Evolutionary conservation across 2,888 invertebrate species (phyloP).

Genomic region (Liodrosophila aerea): DNA sequence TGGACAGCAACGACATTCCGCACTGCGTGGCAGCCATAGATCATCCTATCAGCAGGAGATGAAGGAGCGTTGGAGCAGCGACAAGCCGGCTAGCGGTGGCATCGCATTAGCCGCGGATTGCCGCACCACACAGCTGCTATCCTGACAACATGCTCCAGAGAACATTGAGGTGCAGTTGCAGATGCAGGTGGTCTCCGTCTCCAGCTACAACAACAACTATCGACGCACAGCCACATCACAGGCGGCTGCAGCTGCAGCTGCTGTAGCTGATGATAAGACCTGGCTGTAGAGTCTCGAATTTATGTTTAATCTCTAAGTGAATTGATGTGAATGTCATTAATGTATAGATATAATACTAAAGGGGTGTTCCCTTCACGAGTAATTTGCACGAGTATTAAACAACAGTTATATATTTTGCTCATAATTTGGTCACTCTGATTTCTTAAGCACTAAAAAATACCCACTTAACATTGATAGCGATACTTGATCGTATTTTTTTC

Average conservation of each 20-base stretch:
- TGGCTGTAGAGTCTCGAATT: constrained; percentile 74
- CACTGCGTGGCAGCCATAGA: constrained; percentile 36
- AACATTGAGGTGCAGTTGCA: constrained; percentile 53
- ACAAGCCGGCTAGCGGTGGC: constrained; percentile 23
- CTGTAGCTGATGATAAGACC: constrained; percentile 69
- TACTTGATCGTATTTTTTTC: no score
- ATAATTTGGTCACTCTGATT: no score
- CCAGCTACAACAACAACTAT: constrained; percentile 59
- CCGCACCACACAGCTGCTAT: constrained; percentile 53
- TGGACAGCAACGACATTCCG: constrained; percentile 54
- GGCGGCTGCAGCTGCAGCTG: not conserved
- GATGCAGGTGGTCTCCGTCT: constrained; percentile 43
- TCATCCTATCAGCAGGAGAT: constrained; percentile 58
- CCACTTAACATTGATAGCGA: no score
- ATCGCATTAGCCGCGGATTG: constrained; percentile 20
- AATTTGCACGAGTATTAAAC: no score
- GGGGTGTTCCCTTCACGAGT: no score
- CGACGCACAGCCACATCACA: constrained; percentile 42
- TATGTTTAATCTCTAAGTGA: constrained; percentile 3
- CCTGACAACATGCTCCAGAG: constrained; percentile 56
- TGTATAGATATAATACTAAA: no score
- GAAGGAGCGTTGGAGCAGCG: constrained; percentile 49
- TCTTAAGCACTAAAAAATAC: no score
- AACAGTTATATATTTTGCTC: no score
- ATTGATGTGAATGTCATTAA: not conserved